Base-by-base conservation (phyloP, 2,888 invertebrate genomes). In the Trachelus tabidus region DNA sequence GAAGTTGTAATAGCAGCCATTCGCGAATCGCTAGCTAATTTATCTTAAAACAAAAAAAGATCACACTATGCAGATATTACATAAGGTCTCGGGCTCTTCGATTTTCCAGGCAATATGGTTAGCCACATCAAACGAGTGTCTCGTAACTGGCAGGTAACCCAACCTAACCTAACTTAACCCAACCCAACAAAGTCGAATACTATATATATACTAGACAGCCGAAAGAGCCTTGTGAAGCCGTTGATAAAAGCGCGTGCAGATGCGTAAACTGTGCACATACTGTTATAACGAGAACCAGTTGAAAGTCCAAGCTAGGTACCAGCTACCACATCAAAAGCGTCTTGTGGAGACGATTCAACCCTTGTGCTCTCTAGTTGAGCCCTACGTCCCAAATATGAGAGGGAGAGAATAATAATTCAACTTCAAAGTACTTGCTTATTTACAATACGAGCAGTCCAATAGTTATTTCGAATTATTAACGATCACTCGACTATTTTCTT, bases 51-150 rank as follows among this genome's bases (percentile, higher is more conserved):
- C 1, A 6, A 23, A 56, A 40, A 23, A 15, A 23, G 37, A 4
- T 0, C 2, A 23, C 6, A 23, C 6, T 23, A 23, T 56, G 9
- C 23, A 56, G 23, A 56, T 56, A 56, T 56, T 56, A 9, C 40
- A 23, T 56, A 56, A 56, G 23, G 9, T 56, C 40, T 23, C 6
- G 23, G 40, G 15, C 40, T 74, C 81, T 79, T 83, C 81, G 85
- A 87, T 86, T 85, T 83, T 82, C 82, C 73, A 81, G 83, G 80
- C 83, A 85, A 84, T 83, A 82, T 81, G 84, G 84, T 83, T 80
- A 84, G 81, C 85, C 87, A 83, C 87, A 83, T 87, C 84, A 86
- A 87, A 85, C 85, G 85, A 79, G 79, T 81, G 81, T 79, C 83
- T 77, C 81, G 83, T 81, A 56, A 23, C 40, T 56, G 40, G 6